These are phyloP conservation scores for Chrysopilus asiliformis DNA, from an alignment of 2,888 invertebrate species.

Conservation along the genomic window DNA sequence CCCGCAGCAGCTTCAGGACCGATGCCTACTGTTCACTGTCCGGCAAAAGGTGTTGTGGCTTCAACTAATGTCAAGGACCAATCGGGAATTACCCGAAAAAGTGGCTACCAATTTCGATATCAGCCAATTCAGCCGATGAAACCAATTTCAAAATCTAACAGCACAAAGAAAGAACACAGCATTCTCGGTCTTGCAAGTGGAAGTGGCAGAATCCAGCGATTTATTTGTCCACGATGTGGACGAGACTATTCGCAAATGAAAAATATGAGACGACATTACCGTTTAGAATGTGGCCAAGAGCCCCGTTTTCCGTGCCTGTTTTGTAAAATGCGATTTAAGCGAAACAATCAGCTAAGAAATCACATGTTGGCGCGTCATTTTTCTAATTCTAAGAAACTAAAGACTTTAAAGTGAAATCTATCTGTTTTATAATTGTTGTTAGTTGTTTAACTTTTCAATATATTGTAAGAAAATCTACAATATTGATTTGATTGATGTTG, in stretches of 20 bases:
- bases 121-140: conserved; percentile 8
- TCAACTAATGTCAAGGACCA: background rate
- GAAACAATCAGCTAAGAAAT: conserved; percentile 18
- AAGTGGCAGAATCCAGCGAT: conserved; percentile 4
- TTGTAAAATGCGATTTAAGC: conserved; percentile 34
- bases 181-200: background rate
- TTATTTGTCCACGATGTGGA: conserved; percentile 36
- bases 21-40: too few species aligned
- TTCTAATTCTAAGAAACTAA: conserved; percentile 1
- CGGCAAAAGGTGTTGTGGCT: background rate
- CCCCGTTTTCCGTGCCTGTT: conserved; percentile 54
- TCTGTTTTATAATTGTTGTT: too few species aligned
- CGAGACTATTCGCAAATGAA: conserved; percentile 39
- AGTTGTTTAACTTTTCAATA: too few species aligned
- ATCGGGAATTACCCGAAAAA: background rate
- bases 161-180: background rate
- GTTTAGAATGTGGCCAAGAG: conserved; percentile 53
- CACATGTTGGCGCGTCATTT: conserved; percentile 15
- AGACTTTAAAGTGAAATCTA: too few species aligned
- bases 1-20: background rate
- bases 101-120: background rate
- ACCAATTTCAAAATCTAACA: background rate
- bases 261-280: conserved; percentile 31
- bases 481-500: too few species aligned
- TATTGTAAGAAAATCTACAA: too few species aligned